phyloP scores from a whole-genome alignment of 1,140 invertebrate genomes.

The Hylyphantes graminicola region DNA sequence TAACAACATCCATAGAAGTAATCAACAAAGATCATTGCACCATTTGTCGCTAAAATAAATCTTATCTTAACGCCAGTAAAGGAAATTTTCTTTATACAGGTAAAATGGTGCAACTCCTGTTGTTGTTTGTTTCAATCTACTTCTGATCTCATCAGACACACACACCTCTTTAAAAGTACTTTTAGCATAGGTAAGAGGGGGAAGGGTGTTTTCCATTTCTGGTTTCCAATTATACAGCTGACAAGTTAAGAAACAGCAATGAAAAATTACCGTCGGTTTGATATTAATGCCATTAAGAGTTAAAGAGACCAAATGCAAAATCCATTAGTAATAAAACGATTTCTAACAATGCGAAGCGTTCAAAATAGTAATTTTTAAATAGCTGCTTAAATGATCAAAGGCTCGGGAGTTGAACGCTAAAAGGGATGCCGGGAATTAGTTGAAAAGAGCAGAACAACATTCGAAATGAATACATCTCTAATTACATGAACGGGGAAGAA shows the following conservation, averaged over 20 bases:
- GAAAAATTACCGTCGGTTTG: constrained; percentile 55
- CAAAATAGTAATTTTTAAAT: constrained; percentile 53
- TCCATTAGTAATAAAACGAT: constrained; percentile 56
- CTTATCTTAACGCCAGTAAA: no score
- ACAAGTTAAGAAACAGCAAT: constrained; percentile 49
- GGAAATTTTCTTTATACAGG: no score
- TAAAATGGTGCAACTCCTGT: no score
- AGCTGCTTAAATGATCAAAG: constrained; percentile 59
- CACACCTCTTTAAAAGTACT: no score
- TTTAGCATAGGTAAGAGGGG: neutral
- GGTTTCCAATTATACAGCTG: constrained; percentile 44
- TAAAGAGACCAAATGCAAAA: constrained; percentile 56
- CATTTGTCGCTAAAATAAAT: constrained; percentile 26
- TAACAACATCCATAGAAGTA: no score
- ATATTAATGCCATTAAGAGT: constrained; percentile 57
- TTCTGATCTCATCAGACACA: no score
- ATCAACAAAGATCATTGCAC: no score
- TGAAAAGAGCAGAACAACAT: constrained; percentile 41
- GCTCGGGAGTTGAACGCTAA: constrained; percentile 34
- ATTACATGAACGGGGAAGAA: constrained; percentile 39
- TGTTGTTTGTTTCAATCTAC: no score
- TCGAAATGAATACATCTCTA: constrained; percentile 50
- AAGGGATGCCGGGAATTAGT: constrained; percentile 40
- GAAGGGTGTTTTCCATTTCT: constrained; percentile 42
- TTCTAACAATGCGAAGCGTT: constrained; percentile 50